Evolutionary conservation across 30 jellyfish, hydroid and myxozoan species (phyloP).

Genomic region (Calvadosia cruxmelitensis): DNA sequence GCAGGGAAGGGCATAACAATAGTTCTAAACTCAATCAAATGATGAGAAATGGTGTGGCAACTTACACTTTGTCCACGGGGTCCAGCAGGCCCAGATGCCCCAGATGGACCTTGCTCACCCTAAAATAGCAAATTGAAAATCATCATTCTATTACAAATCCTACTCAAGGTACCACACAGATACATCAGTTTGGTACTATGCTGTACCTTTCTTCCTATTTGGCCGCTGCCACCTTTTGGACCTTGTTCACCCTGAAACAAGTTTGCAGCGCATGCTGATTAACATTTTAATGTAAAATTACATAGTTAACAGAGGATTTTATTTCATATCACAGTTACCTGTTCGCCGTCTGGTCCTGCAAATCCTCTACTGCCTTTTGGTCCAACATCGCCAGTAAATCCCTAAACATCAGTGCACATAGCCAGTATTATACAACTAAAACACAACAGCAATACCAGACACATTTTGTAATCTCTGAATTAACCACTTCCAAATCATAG

Average conservation of each 20-base stretch:
- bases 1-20: too few relatives aligned
- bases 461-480: too few relatives aligned
- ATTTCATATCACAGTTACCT: slow-evolving; percentile 9
- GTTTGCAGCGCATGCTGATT: background rate
- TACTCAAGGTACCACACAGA: too few relatives aligned
- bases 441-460: too few relatives aligned
- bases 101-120: slow-evolving; percentile 53
- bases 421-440: too few relatives aligned
- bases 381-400: slow-evolving; percentile 6
- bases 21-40: too few relatives aligned
- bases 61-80: slow-evolving; percentile 22
- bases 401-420: too few relatives aligned
- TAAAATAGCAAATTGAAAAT: too few relatives aligned
- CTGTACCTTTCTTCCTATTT: slow-evolving; percentile 19
- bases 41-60: too few relatives aligned
- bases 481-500: background rate
- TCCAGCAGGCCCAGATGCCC: slow-evolving; percentile 65
- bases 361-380: slow-evolving; percentile 27
- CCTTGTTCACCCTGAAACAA: slow-evolving; percentile 21
- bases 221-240: slow-evolving; percentile 25
- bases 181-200: too few relatives aligned
- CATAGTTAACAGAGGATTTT: background rate
- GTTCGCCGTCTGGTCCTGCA: slow-evolving; percentile 19
- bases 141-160: too few relatives aligned
- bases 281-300: too few relatives aligned